phyloP scores from a whole-genome alignment of 2,888 invertebrate genomes.

The Mythimna impura region DNA sequence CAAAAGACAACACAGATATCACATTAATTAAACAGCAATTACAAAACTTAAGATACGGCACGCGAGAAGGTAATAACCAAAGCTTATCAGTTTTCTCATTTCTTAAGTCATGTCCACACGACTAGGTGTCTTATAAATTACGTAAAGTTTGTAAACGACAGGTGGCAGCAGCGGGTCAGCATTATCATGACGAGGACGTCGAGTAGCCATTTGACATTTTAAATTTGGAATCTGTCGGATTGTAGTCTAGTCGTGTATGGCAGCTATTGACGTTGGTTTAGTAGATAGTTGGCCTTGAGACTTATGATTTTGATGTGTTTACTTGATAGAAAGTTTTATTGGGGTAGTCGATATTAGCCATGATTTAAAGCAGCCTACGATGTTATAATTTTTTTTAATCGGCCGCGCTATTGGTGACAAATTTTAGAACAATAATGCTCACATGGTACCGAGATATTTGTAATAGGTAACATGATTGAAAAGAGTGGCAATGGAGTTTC shows the following conservation, averaged over 20 bases:
- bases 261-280: constrained; percentile 38
- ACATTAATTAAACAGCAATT: constrained; percentile 22
- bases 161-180: constrained; percentile 72
- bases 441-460: too few relatives aligned
- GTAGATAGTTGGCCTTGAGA: constrained; percentile 38
- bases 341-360: too few relatives aligned
- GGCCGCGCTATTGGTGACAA: too few relatives aligned
- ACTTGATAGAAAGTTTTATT: constrained; percentile 4
- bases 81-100: constrained; percentile 59
- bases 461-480: too few relatives aligned
- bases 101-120: constrained; percentile 66
- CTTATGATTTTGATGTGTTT: constrained; percentile 15
- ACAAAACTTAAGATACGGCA: constrained; percentile 61
- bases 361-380: too few relatives aligned
- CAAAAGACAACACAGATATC: constrained; percentile 4
- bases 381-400: too few relatives aligned
- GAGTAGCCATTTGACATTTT: constrained; percentile 67
- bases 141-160: constrained; percentile 67
- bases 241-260: constrained; percentile 47
- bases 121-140: constrained; percentile 65
- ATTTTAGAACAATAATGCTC: too few relatives aligned
- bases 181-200: constrained; percentile 77
- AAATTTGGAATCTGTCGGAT: constrained; percentile 58
- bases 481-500: too few relatives aligned
- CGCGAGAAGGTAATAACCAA: constrained; percentile 55